Conservation (phyloP, 2,797 vertebrate species). For the Vultur gryphus region DNA sequence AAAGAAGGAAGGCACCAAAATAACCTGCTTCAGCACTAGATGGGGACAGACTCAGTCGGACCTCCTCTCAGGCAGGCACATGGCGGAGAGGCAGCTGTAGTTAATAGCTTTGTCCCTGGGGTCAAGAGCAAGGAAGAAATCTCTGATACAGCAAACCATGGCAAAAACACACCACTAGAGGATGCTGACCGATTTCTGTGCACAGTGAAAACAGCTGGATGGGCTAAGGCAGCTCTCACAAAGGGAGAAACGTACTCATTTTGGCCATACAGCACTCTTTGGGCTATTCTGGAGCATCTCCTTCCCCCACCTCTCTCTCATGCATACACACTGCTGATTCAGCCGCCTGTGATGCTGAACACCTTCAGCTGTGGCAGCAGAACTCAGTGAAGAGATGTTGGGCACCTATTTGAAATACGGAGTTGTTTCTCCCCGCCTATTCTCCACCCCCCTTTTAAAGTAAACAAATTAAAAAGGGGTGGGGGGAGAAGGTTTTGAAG, state of each 20-base stretch:
- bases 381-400: neutral
- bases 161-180: neutral
- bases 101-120: neutral
- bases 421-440: neutral
- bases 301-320: neutral
- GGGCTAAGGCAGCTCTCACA: neutral
- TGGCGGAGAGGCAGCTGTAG: neutral
- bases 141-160: neutral
- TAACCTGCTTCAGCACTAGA: neutral
- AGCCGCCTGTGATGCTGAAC: neutral
- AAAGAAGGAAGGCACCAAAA: neutral
- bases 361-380: neutral
- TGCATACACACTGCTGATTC: neutral
- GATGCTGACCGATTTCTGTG: neutral
- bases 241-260: neutral
- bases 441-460: neutral
- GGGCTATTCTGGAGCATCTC: neutral
- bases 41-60: neutral
- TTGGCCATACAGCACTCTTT: neutral
- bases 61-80: neutral
- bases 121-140: neutral
- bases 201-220: neutral
- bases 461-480: constrained; percentile 1
- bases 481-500: neutral
- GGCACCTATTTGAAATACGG: neutral